Conservation (phyloP, 2,113 vertebrate genomes). For the Tychaedon coryphoeus region DNA sequence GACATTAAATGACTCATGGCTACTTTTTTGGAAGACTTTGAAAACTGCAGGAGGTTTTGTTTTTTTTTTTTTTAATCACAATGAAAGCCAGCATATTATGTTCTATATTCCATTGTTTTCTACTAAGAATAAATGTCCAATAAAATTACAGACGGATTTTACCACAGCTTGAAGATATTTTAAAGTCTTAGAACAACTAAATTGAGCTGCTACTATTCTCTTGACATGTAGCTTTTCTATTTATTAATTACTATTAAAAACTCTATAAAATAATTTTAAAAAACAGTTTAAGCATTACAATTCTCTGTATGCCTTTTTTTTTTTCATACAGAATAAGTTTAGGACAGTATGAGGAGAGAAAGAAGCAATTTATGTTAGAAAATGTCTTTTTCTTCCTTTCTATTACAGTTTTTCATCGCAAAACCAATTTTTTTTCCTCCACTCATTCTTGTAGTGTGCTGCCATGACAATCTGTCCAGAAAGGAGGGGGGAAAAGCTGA, state of each 20-base stretch:
- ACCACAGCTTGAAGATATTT: constrained; percentile 48
- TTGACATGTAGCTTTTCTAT: constrained; percentile 29
- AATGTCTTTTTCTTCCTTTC: neutral
- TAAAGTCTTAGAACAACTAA: constrained; percentile 25
- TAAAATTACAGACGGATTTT: constrained; percentile 43
- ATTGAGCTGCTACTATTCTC: constrained; percentile 42
- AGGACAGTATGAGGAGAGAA: neutral
- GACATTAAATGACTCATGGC: neutral
- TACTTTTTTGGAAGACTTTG: neutral
- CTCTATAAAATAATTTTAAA: neutral
- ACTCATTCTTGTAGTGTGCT: neutral
- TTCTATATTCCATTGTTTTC: neutral
- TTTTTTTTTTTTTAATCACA: neutral
- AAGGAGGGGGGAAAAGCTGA: neutral
- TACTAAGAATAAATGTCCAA: constrained; percentile 11
- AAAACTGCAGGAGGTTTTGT: neutral
- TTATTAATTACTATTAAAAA: constrained; percentile 47
- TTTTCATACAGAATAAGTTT: neutral
- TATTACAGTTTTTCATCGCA: neutral
- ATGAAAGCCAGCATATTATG: neutral
- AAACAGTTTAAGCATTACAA: neutral
- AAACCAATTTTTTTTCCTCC: neutral
- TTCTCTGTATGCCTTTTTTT: neutral
- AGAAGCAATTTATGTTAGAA: constrained; percentile 12
- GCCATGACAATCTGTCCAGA: neutral